phyloP scores from a whole-genome alignment of 2,888 invertebrate genomes.

The Catocala sponsa region DNA sequence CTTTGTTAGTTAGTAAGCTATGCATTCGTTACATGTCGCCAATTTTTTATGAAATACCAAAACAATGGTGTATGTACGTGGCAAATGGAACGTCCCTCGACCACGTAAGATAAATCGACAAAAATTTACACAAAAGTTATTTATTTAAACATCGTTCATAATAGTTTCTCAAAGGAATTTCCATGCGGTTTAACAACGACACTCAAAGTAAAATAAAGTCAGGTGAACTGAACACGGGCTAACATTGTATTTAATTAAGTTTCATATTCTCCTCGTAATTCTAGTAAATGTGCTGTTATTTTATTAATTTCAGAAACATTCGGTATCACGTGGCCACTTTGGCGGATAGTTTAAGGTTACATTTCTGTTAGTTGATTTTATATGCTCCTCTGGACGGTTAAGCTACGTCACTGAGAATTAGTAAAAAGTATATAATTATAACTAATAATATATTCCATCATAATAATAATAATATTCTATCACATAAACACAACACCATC shows the following conservation, averaged over 20 bases:
- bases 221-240: conserved; percentile 8
- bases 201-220: conserved; percentile 8
- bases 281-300: conserved; percentile 30
- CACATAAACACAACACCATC: too few species aligned
- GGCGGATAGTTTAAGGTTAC: conserved; percentile 13
- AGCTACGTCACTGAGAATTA: too few species aligned
- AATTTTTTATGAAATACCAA: too few species aligned
- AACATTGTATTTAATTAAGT: conserved; percentile 43
- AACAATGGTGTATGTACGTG: too few species aligned
- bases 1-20: too few species aligned
- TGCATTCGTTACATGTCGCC: too few species aligned
- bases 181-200: conserved; percentile 7
- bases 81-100: too few species aligned
- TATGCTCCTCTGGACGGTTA: not conserved
- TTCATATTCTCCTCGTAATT: conserved; percentile 34
- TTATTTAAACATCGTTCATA: not conserved
- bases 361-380: not conserved
- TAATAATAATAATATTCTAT: too few species aligned
- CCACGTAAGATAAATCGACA: not conserved
- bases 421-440: too few species aligned
- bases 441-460: too few species aligned
- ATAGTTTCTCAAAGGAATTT: conserved; percentile 10
- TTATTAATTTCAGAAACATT: conserved; percentile 25
- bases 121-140: not conserved
- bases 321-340: conserved; percentile 19